Base-by-base conservation (phyloP, 1,140 invertebrate genomes). In the Gonatopus flavifemur region DNA sequence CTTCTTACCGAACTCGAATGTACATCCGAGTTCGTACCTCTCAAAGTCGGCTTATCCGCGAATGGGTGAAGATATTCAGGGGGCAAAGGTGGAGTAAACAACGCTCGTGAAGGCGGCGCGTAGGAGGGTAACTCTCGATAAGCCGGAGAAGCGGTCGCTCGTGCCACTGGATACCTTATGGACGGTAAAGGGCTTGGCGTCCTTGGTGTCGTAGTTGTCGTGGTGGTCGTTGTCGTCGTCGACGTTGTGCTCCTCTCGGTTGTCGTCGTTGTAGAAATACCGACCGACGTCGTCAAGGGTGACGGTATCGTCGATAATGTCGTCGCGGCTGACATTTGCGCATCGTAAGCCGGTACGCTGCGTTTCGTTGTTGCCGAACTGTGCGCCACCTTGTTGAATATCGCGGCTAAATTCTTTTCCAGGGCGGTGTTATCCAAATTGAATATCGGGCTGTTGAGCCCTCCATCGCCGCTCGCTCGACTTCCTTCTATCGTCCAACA, bases 41-140 rank as follows among this genome's bases (percentile, higher is more conserved):
- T 80, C 30, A 91, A 70, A 5, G 89, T 91, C 22, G 89, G 89
- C 67, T 90, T 91, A 63, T 92, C 88, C 3, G 88, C 88, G 65
- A 91, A 91, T 0, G 89, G 89, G 74, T 90, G 88, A 13, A 84
- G 79, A 62, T 88, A 89, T 67, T 88, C 87, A 2, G 86, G 87
- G 5, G 88, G 88, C 41, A 90, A 62, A 0, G 88, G 88, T 0
- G 90, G 89, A 0, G 88, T 91, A 69, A 91, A 88, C 52, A 89
- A 85, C 2, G 86, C 81, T 48, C 89, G 73, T 15, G 85, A 86
- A 3, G 89, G 88, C 9, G 89, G 89, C 9, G 88, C 86, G 72
- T 91, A 91, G n/a, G 87, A 89, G 12, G 88, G 88, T 47, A 88
- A 80, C 51, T 89, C 88, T 37, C 67, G 63, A 19, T 70, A 70